These are phyloP conservation scores for Furnarius figulus DNA, from an alignment of 2,113 vertebrate species.

Conservation along the genomic window DNA sequence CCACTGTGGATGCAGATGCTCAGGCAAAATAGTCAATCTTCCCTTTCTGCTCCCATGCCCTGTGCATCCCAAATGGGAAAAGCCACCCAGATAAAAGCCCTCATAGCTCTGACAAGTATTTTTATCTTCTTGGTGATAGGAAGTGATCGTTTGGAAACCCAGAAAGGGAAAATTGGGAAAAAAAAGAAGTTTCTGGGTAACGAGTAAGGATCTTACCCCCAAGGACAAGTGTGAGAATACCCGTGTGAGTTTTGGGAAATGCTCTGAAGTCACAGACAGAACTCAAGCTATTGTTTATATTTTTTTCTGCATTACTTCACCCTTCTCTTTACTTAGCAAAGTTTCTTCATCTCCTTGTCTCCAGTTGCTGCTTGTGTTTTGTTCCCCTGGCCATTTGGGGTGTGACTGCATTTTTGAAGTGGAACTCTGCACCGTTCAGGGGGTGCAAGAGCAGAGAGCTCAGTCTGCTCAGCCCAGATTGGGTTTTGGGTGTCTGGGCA, in stretches of 20 bases:
- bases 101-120: background rate
- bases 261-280: background rate
- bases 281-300: background rate
- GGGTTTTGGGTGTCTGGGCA: background rate
- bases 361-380: background rate
- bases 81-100: background rate
- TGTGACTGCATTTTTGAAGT: background rate
- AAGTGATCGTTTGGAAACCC: background rate
- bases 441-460: background rate
- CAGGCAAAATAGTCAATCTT: background rate
- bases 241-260: background rate
- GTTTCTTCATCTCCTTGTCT: background rate
- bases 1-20: background rate
- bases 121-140: background rate
- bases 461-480: background rate
- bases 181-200: background rate
- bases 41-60: background rate
- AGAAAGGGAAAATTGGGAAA: background rate
- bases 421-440: background rate
- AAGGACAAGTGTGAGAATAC: background rate
- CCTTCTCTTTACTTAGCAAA: background rate
- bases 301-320: background rate
- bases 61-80: background rate
- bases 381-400: background rate
- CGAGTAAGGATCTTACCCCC: background rate